Evolutionary conservation across 2,113 vertebrate genomes (phyloP), one percentile per base, ranked within the genome.

Genomic region (Perca flavescens): DNA sequence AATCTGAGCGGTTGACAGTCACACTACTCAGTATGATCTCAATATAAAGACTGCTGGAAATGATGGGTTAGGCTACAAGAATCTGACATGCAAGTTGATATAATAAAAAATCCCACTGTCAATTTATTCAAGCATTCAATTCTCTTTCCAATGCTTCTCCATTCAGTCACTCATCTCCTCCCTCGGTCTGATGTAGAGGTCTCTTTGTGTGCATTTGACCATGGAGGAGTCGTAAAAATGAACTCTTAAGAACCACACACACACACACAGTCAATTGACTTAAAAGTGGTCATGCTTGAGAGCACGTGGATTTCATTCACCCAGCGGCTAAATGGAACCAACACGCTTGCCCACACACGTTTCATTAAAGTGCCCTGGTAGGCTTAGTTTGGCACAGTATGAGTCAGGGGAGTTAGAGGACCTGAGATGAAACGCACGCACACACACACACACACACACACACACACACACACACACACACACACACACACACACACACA

Each of bases 281-380:
- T 85, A 84, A 91, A 90, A 77, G 90, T 84, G 79, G 91, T 92
- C 90, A 93, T 89, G 91, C 91, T 88, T 83, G 80, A 92, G 73
- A 81, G 86, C 75, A 84, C 82, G 73, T 77, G 56, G 82, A 93
- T 88, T 90, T 76, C 60, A 87, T 86, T 88, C 79, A 79, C 68
- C 76, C 77, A 17, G 19, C 15, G 8, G 81, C 69, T 89, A 93
- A 93, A 90, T 89, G 87, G 85, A 88, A 76, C 63, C 85, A 88
- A 82, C 65, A 86, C 66, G 58, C 89, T 88, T 80, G 57, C 78
- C 82, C 79, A 77, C 85, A 88, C 87, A 91, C 62, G 31, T 86
- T 91, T 93, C 79, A 91, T 88, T 91, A 90, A 85, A 86, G 74
- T 62, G 81, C 56, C 76, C 73, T 56, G 75, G 84, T 77, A 75